Conservation (phyloP, 2,797 vertebrate genomes). For the Chelidonichthys spinosus region DNA sequence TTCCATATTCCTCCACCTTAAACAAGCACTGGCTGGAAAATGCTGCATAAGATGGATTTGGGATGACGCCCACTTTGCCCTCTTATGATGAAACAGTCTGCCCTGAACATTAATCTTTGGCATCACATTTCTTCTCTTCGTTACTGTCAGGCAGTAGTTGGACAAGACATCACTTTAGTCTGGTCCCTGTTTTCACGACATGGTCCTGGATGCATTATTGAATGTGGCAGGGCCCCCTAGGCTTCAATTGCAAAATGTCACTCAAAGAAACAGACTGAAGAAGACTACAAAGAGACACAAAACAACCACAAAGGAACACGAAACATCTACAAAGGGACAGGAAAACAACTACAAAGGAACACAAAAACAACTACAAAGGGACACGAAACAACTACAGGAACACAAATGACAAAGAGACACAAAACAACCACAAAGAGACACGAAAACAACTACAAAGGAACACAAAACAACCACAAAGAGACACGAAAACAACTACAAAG, state of each 20-base stretch:
- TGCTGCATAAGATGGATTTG: constrained; percentile 31
- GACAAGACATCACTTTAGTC: constrained; percentile 12
- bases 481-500: background rate
- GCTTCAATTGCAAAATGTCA: too few relatives aligned
- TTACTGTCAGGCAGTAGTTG: background rate
- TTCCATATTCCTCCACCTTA: constrained; percentile 36
- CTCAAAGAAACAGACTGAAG: background rate
- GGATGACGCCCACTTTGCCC: background rate
- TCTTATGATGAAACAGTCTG: constrained; percentile 17
- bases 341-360: background rate
- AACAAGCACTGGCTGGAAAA: constrained; percentile 32
- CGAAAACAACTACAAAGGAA: background rate
- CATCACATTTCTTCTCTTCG: background rate
- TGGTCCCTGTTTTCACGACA: background rate
- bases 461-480: background rate
- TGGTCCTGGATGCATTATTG: background rate
- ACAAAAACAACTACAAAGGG: background rate
- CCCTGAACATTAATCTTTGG: constrained; percentile 23
- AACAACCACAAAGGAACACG: background rate
- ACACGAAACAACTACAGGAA: background rate
- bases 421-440: background rate
- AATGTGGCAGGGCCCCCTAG: too few relatives aligned
- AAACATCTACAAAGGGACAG: too few relatives aligned
- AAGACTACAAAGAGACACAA: background rate
- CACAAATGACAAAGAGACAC: too few relatives aligned